Percentiles rank a stretch among this genome's conserved stretches.
Evolutionary conservation across 2,113 vertebrate genomes (phyloP).

Genomic region (Upupa epops): DNA sequence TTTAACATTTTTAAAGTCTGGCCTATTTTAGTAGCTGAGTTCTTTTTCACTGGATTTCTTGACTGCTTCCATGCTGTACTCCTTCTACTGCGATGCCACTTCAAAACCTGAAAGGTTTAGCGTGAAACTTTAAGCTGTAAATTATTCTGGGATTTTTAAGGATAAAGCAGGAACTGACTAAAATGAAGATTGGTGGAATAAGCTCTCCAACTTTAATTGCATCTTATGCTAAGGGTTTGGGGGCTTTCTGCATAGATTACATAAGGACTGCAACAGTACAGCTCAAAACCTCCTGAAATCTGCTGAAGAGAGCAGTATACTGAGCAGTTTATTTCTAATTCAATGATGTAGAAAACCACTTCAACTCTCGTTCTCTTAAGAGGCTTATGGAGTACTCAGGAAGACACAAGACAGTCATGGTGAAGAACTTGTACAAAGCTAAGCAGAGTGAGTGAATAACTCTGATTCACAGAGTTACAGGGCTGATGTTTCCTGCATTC

Average conservation of each 20-base stretch:
- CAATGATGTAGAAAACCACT: background rate
- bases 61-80: background rate
- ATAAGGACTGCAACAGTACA: background rate
- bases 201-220: background rate
- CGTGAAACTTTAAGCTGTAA: background rate
- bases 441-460: background rate
- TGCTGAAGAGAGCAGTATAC: background rate
- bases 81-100: background rate
- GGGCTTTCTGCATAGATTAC: background rate
- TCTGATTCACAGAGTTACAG: background rate
- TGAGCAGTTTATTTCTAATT: background rate
- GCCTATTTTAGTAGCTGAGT: background rate
- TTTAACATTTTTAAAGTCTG: background rate
- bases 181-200: background rate
- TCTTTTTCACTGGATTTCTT: background rate
- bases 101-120: background rate
- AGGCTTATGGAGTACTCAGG: background rate
- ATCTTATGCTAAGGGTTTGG: background rate
- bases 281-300: background rate
- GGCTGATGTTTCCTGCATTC: background rate
- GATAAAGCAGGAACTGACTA: background rate
- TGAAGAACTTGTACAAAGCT: background rate
- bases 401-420: background rate
- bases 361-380: background rate
- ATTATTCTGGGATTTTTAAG: background rate